Evolutionary conservation across 2,888 invertebrate species (phyloP).

Genomic region (Pterostichus niger): DNA sequence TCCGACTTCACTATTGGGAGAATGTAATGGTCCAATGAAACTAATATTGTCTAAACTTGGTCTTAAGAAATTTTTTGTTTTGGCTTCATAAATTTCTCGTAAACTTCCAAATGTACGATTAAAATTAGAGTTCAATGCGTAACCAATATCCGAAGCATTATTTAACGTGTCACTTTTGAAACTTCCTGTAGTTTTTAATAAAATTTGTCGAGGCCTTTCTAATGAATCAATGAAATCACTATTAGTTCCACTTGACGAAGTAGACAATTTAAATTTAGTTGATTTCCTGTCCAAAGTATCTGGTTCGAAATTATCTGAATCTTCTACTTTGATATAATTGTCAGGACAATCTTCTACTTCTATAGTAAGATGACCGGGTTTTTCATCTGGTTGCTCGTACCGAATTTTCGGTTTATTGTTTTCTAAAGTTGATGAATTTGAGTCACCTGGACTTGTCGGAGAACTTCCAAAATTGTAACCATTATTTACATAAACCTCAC

Average conservation of each 20-base stretch:
- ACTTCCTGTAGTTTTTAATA: conserved; percentile 85
- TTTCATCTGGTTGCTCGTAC: conserved; percentile 80
- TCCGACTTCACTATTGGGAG: conserved; percentile 60
- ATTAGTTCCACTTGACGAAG: conserved; percentile 74
- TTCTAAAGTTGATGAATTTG: conserved; percentile 79
- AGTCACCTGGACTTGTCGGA: conserved; percentile 81
- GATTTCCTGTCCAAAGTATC: conserved; percentile 91
- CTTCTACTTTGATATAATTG: conserved; percentile 87
- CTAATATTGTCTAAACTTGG: conserved; percentile 73
- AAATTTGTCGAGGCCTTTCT: conserved; percentile 80
- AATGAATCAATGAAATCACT: conserved; percentile 80
- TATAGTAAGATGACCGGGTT: conserved; percentile 90
- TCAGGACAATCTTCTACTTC: conserved; percentile 90
- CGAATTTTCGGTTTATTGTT: conserved; percentile 75
- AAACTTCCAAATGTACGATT: conserved; percentile 83
- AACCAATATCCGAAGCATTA: conserved; percentile 70
- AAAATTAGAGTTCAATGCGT: conserved; percentile 74
- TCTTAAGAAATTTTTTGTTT: conserved; percentile 78
- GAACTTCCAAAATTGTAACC: conserved; percentile 83
- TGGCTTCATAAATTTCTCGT: conserved; percentile 86
- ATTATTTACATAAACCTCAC: conserved; percentile 89
- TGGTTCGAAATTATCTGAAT: conserved; percentile 91
- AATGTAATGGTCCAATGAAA: conserved; percentile 66
- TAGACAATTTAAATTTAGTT: conserved; percentile 76
- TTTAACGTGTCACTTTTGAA: conserved; percentile 80